Percentiles rank a stretch among this genome's conserved stretches.
These are phyloP conservation scores for Orthosia incerta DNA, from an alignment of 2,888 invertebrate genomes.

Conservation along the genomic window DNA sequence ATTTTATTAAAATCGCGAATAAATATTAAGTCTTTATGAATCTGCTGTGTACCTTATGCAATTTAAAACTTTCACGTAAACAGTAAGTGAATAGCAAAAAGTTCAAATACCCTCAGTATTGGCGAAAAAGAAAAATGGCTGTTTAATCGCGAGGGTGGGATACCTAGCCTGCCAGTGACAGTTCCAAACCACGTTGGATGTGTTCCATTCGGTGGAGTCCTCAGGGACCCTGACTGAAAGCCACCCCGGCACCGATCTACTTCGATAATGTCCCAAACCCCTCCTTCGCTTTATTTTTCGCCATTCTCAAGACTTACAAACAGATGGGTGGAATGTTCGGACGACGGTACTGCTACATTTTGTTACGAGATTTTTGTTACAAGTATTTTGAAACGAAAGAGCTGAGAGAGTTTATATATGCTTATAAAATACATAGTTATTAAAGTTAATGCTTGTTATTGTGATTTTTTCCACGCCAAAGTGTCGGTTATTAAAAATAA, in stretches of 20 bases:
- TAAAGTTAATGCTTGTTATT: background rate
- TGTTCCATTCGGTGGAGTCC: conserved; percentile 71
- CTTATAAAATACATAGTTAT: background rate
- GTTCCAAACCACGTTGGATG: conserved; percentile 69
- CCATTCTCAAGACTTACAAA: conserved; percentile 65
- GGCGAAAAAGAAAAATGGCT: conserved; percentile 34
- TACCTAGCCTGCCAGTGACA: conserved; percentile 57
- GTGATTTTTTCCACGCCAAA: background rate
- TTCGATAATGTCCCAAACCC: conserved; percentile 76
- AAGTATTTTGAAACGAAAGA: conserved; percentile 28
- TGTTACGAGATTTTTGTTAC: conserved; percentile 25
- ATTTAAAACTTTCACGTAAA: background rate
- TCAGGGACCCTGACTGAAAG: conserved; percentile 75
- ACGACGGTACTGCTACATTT: conserved; percentile 22
- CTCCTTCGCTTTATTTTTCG: conserved; percentile 74
- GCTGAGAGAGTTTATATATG: background rate
- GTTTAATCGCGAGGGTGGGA: conserved; percentile 44
- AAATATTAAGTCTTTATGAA: background rate
- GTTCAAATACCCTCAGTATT: conserved; percentile 10
- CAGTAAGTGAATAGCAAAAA: conserved; percentile 6
- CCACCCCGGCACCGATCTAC: conserved; percentile 74
- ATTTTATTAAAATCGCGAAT: conserved; percentile 2
- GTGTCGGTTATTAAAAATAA: background rate
- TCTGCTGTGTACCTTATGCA: background rate
- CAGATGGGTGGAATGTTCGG: conserved; percentile 54